Base-by-base conservation (phyloP, 2,113 vertebrate genomes). In the Phrynocephalus versicolor region DNA sequence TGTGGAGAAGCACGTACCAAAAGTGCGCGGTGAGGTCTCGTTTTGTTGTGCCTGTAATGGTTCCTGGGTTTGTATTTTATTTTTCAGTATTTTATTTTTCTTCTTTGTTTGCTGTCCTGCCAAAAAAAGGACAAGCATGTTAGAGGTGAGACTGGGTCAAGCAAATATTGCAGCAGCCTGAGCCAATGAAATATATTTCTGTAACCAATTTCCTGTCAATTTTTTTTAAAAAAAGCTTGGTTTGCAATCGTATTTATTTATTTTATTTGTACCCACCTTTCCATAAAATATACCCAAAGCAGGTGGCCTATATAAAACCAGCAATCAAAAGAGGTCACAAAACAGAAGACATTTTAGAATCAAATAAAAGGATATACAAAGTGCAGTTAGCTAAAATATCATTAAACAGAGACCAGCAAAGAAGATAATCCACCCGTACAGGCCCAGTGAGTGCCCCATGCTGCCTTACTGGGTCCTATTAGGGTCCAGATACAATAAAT, bases 61-160 rank as follows among this genome's bases (percentile, higher is more conserved):
- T 41, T 96, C 96, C 91, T 96, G 96, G 0, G 96, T 97, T 85
- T 97, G 98, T 88, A 98, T 97, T 94, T 96, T 97, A 87, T 97
- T 98, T 90, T 97, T 97, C 23, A 94, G 96, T 92, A 96, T 98
- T 93, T 94, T 97, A 91, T 95, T 98, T 85, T 92, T 97, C 93
- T 89, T 97, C 67, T 92, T 97, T 84, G 85, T 83, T n/a, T 81
- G 94, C 89, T 95, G 95, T 16, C 1, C 96, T 97, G 70, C 18
- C 90, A 16, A 84, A 85, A 8, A 81, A 39, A 74, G 87, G 4
- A 13, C 37, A 70, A 55, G 83, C 37, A 41, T 14, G 6, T 41
- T 89, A 82, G 78, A 9, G 30, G 18, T 16, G 18, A 1, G 9
- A 0, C 0, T 3, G 1, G 2, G 57, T 3, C 15, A 37, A 62